Evolutionary conservation across 2,113 vertebrate species (phyloP).

Genomic region (Otis tarda): DNA sequence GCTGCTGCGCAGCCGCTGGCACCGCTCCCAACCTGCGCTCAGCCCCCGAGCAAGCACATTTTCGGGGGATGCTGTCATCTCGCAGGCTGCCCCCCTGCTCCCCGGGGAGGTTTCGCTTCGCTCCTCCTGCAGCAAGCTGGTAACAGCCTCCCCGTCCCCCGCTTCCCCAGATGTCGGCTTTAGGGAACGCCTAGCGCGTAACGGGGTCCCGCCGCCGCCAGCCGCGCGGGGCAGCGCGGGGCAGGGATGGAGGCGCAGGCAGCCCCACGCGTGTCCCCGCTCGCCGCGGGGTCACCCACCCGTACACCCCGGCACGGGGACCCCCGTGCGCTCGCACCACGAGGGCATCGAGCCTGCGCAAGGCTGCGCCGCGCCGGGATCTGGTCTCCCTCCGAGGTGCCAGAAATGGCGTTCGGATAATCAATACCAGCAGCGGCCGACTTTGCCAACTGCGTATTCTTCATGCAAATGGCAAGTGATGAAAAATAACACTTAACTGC

Average conservation of each 20-base stretch:
- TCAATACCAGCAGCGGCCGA: background rate
- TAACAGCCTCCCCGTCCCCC: constrained; percentile 23
- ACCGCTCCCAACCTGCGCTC: constrained; percentile 72
- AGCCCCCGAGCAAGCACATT: constrained; percentile 74
- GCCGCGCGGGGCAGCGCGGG: constrained; percentile 67
- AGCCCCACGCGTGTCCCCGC: background rate
- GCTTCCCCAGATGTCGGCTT: constrained; percentile 71
- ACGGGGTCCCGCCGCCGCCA: constrained; percentile 75
- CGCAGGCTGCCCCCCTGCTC: constrained; percentile 74
- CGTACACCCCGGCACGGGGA: fast-evolving
- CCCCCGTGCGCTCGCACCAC: fast-evolving
- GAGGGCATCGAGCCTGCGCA: fast-evolving
- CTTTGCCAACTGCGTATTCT: background rate
- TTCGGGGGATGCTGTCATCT: constrained; percentile 77
- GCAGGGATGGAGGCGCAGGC: background rate
- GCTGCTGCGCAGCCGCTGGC: constrained; percentile 77
- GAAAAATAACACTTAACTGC: constrained; percentile 4
- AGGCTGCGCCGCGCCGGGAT: fast-evolving
- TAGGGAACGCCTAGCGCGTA: constrained; percentile 73
- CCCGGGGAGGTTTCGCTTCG: constrained; percentile 64
- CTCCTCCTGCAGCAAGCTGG: background rate
- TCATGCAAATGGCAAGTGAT: background rate
- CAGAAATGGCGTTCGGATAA: background rate
- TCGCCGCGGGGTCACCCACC: fast-evolving
- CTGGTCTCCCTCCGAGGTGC: background rate